Evolutionary conservation across 2,113 vertebrate genomes (phyloP).

Genomic region (Hipposideros armiger): DNA sequence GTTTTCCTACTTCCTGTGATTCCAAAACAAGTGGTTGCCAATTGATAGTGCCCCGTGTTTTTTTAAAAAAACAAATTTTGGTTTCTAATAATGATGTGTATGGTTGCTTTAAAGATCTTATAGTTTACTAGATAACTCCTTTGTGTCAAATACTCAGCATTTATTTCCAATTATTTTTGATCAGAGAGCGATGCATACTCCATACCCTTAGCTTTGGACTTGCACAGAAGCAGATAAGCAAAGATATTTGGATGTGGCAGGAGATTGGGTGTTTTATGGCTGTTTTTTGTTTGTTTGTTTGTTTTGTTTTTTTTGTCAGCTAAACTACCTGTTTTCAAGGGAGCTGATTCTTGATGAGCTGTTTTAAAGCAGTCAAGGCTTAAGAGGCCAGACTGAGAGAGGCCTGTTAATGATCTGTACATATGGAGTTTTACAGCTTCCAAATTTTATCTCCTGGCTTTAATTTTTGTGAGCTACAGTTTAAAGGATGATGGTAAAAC

Average conservation of each 20-base stretch:
- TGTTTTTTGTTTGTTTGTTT: too few species aligned
- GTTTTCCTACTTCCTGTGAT: background rate
- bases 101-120: background rate
- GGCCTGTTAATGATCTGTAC: background rate
- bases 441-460: constrained; percentile 17
- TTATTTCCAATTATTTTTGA: constrained; percentile 2
- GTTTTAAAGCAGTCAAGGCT: background rate
- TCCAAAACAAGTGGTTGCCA: background rate
- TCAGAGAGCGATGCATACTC: background rate
- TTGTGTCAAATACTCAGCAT: background rate
- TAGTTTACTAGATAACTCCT: constrained; percentile 25
- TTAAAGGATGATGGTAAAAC: constrained; percentile 26
- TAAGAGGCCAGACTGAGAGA: constrained; percentile 10
- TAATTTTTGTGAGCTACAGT: constrained; percentile 24
- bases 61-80: background rate
- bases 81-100: background rate
- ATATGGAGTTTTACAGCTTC: constrained; percentile 51
- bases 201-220: background rate
- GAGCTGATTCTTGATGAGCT: constrained; percentile 9
- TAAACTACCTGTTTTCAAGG: constrained; percentile 14
- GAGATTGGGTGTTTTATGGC: background rate
- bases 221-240: background rate
- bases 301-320: background rate
- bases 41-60: background rate
- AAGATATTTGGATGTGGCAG: background rate